These are phyloP conservation scores for Andrena cerasifolii DNA, from an alignment of 1,140 invertebrate species.

Conservation along the genomic window DNA sequence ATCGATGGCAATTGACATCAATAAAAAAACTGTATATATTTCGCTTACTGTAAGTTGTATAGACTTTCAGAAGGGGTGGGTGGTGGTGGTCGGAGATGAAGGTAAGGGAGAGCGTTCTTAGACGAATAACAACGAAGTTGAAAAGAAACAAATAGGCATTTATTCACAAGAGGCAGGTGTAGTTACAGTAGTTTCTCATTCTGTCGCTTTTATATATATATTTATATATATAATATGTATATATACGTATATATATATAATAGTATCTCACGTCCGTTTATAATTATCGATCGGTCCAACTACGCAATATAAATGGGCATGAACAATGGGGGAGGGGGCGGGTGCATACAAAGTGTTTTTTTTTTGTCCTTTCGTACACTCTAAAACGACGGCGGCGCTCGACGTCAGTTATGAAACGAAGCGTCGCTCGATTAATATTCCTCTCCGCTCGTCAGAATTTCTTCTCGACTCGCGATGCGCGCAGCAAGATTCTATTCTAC, in stretches of 20 bases:
- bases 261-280: conserved; percentile 72
- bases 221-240: conserved; percentile 41
- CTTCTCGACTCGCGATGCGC: conserved; percentile 23
- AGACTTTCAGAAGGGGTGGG: too few species aligned
- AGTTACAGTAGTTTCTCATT: conserved; percentile 78
- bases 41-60: too few species aligned
- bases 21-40: too few species aligned
- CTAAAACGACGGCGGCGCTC: conserved; percentile 32
- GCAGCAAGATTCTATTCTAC: conserved; percentile 59
- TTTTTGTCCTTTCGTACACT: conserved; percentile 59
- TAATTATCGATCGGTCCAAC: conserved; percentile 73
- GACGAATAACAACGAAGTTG: conserved; percentile 62
- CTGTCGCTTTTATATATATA: conserved; percentile 69
- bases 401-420: conserved; percentile 48
- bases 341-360: conserved; percentile 73
- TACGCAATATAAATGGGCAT: conserved; percentile 78
- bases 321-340: conserved; percentile 70
- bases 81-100: too few species aligned
- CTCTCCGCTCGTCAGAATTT: conserved; percentile 21
- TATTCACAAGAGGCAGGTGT: conserved; percentile 82
- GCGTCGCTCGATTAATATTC: conserved; percentile 38
- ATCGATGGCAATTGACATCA: too few species aligned
- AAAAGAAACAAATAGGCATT: conserved; percentile 82
- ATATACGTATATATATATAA: conserved; percentile 63
- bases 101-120: too few species aligned